Base-by-base conservation (phyloP, 2,888 invertebrate species). In the Busseola fusca region DNA sequence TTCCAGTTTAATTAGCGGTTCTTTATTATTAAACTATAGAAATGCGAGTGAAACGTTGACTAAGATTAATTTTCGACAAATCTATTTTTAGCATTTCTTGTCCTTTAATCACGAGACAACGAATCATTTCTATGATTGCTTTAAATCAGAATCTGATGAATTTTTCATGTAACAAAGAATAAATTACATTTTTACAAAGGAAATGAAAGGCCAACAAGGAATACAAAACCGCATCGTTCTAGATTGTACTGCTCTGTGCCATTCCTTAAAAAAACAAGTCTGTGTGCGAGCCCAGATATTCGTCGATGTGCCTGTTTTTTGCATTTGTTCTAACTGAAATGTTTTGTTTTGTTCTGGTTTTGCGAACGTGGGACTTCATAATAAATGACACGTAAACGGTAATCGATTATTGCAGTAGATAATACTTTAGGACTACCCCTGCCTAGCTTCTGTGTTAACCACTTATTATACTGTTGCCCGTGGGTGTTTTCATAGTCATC, bases 121-220 rank as follows among this genome's bases (percentile, higher is more conserved):
- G 25, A 62, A 58, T 52, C 30, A 16, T 0, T 57, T 14, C 3
- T 58, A 58, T 34, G n/a, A 48, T 66, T n/a, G 48, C 21, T 64
- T 54, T 48, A 63, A 67, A 64, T 73, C 48, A 42, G 12, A 72
- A 64, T 52, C 60, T 48, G 56, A 30, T 60, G 48, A 54, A 74
- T 60, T 79, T 56, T 82, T 66, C 50, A 62, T 62, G 58, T 52
- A 52, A 56, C 60, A 57, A 50, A 69, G 75, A 69, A 75, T 69
- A 79, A 68, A 80, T 81, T 72, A 72, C 54, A 72, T 80, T 82
- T 69, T 59, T 64, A 65, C 64, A 75, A 69, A 76, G 59, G 69
- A 70, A 63, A 83, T 68, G 60, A 67, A 72, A 69, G 42, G 45
- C 63, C 37, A 58, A 54, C 45, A 77, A 79, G 68, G 37, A 80